Evolutionary conservation across 2,113 vertebrate species (phyloP).

Genomic region (Zosterops borbonicus): DNA sequence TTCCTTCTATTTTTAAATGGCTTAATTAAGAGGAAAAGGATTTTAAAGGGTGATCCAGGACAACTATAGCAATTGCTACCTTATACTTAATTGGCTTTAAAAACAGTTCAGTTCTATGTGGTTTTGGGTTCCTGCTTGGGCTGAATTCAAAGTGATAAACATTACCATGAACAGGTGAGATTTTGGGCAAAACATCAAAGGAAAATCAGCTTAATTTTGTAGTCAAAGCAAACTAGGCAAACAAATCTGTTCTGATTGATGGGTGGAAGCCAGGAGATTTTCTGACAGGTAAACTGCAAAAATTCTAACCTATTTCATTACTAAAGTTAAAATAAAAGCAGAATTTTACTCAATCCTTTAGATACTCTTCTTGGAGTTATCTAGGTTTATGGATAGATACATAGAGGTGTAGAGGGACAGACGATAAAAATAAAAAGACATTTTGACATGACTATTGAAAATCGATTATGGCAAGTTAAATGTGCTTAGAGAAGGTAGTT

Average conservation of each 20-base stretch:
- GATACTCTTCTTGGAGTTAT: not conserved
- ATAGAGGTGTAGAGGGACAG: not conserved
- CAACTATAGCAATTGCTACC: not conserved
- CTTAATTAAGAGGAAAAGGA: not conserved
- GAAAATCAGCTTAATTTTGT: not conserved
- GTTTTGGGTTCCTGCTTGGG: not conserved
- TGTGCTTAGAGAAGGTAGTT: not conserved
- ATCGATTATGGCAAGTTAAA: not conserved
- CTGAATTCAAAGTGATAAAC: not conserved
- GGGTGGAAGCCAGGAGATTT: not conserved
- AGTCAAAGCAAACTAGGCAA: not conserved
- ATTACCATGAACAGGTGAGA: not conserved
- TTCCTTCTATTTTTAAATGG: not conserved
- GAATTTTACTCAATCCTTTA: not conserved
- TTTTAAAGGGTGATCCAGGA: not conserved
- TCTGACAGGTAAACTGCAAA: not conserved
- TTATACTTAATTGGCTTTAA: not conserved
- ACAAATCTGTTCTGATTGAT: not conserved
- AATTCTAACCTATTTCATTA: not conserved
- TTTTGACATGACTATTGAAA: not conserved
- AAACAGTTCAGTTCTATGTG: not conserved
- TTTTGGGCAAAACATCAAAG: not conserved
- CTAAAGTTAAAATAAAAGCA: not conserved
- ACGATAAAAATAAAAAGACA: not conserved
- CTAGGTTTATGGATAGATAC: not conserved